Base-by-base conservation (phyloP, 2,888 invertebrate genomes). In the Polydrusus pterygomalis region DNA sequence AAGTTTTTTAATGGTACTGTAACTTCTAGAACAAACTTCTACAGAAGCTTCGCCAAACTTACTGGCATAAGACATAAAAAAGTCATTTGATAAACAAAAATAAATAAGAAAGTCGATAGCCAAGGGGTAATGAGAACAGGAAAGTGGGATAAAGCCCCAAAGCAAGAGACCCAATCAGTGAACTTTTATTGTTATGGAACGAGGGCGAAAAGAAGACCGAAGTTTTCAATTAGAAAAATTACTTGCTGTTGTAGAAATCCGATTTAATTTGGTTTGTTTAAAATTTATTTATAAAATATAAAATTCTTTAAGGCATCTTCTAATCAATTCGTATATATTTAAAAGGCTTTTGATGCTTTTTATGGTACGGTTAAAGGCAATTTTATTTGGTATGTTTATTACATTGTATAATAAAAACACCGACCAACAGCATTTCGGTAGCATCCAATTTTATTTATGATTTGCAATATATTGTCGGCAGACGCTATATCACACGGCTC, bases 161-260 rank as follows among this genome's bases (percentile, higher is more conserved):
- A 47, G 60, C 70, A 62, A 47, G 43, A 58, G 43, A 60, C 40
- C 60, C 62, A 70, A 70, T 70, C 70, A 70, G 60, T 58, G 38
- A 70, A 70, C 25, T 70, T 70, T 70, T 70, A 70, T 60, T 45
- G 62, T 60, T 58, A 68, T 54, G 38, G 56, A 68, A 54, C 18
- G 17, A 17, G 11, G 13, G 49, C 65, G 47, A 51, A 30, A 47
- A 49, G 49, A 49, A 51, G 34, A 30, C 47, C 47, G 51, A 47
- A 65, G 5, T 65, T 65, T 65, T 65, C 49, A 47, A 65, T 49
- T 65, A 49, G 49, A 47, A 34, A 65, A 47, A 43, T 70, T 43
- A 43, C 43, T 43, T 13, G n/a, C 2, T 43, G 43, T 13, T 43
- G 43, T 43, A 43, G 9, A 43, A 43, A 43, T 43, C 43, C 43